Conservation (phyloP, 2,113 vertebrate species). For the Todiramphus saurophagus region DNA sequence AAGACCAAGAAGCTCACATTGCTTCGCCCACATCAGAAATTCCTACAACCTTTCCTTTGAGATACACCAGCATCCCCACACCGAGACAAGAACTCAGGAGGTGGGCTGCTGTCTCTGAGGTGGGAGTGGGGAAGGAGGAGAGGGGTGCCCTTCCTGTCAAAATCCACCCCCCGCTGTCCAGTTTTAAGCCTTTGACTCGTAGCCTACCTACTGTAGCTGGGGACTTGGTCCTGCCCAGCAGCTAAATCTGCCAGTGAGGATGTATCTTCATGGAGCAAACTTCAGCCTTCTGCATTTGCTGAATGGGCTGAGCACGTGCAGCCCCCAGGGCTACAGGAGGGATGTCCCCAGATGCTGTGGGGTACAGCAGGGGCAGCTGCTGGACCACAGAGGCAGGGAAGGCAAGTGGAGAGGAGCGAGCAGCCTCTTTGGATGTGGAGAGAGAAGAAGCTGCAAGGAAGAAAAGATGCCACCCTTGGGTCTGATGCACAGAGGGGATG, state of each 20-base stretch:
- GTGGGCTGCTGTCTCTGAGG: background rate
- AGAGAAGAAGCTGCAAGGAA: background rate
- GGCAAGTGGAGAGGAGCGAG: background rate
- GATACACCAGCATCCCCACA: background rate
- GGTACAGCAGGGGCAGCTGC: background rate
- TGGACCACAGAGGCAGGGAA: accelerated
- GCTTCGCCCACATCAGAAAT: accelerated
- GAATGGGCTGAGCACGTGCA: background rate
- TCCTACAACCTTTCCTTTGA: background rate
- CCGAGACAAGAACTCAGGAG: background rate
- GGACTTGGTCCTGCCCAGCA: background rate
- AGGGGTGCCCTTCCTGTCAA: background rate
- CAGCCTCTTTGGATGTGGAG: background rate
- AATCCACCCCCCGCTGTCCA: background rate
- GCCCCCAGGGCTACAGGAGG: background rate
- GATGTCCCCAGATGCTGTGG: background rate
- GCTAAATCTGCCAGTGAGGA: background rate
- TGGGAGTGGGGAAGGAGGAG: background rate
- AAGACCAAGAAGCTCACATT: background rate
- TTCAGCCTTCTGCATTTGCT: background rate
- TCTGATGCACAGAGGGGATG: background rate
- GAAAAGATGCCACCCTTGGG: background rate
- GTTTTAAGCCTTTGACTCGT: background rate
- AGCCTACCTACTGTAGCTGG: background rate
- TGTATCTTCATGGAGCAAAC: background rate